Evolutionary conservation across 2,797 vertebrate species (phyloP).

Genomic region (Anableps anableps): DNA sequence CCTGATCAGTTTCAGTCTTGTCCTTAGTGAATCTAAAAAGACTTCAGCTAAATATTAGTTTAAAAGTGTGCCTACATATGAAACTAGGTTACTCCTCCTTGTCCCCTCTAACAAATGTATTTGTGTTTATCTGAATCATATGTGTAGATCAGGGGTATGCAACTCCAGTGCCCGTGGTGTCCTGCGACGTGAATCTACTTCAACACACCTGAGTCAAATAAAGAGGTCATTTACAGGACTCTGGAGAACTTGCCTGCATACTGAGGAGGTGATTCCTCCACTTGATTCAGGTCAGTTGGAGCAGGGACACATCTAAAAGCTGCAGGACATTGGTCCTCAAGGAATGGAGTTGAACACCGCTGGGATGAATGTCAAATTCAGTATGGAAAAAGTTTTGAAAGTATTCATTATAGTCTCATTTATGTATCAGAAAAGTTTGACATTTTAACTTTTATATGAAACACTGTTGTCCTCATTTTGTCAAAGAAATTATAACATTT

Average conservation of each 20-base stretch:
- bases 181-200: neutral
- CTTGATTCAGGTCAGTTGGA: too few relatives aligned
- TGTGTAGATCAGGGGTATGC: neutral
- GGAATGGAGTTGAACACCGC: too few relatives aligned
- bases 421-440: too few relatives aligned
- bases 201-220: neutral
- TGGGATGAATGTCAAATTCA: too few relatives aligned
- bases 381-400: too few relatives aligned
- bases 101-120: too few relatives aligned
- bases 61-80: neutral
- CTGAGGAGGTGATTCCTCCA: neutral
- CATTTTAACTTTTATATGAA: too few relatives aligned
- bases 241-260: neutral
- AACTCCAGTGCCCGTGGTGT: neutral
- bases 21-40: neutral
- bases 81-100: neutral
- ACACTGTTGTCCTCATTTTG: too few relatives aligned
- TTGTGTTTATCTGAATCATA: neutral
- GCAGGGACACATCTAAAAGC: too few relatives aligned
- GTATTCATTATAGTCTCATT: too few relatives aligned
- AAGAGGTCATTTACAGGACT: neutral
- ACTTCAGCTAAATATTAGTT: neutral
- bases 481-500: constrained; percentile 9
- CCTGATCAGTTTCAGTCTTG: neutral
- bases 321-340: too few relatives aligned